A percentile compares a stretch with the other conserved stretches of the same genome.
These are phyloP conservation scores for Apteryx owenii DNA, from an alignment of 2,113 vertebrate species.

Conservation along the genomic window DNA sequence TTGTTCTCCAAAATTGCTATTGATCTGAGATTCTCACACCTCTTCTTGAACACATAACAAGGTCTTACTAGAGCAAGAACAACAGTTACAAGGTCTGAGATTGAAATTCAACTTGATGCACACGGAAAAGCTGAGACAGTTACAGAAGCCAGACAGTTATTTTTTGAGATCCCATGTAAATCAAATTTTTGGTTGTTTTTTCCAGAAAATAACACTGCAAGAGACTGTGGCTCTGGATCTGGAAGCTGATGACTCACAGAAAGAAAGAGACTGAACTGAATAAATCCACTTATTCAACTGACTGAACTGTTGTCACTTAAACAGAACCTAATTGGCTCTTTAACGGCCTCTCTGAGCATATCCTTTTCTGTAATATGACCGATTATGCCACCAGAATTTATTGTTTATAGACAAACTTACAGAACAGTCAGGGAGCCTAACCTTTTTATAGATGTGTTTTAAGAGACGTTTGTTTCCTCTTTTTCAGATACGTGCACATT, in stretches of 20 bases:
- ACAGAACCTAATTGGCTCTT: slow-evolving; percentile 74
- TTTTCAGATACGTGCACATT: slow-evolving; percentile 65
- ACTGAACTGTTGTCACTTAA: slow-evolving; percentile 74
- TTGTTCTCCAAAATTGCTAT: slow-evolving; percentile 70
- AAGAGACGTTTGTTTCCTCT: slow-evolving; percentile 66
- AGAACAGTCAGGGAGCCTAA: slow-evolving; percentile 67
- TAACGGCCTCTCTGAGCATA: slow-evolving; percentile 72
- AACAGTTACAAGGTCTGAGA: slow-evolving; percentile 41
- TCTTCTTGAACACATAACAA: slow-evolving; percentile 55
- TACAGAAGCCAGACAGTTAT: slow-evolving; percentile 60
- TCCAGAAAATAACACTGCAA: slow-evolving; percentile 50
- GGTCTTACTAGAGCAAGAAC: slow-evolving; percentile 61
- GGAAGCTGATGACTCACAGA: slow-evolving; percentile 67
- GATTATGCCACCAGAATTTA: slow-evolving; percentile 74
- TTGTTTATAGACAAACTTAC: slow-evolving; percentile 71
- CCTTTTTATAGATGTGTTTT: slow-evolving; percentile 72
- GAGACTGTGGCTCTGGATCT: slow-evolving; percentile 48
- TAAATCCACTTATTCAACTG: slow-evolving; percentile 73
- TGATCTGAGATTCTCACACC: slow-evolving; percentile 61
- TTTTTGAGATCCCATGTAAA: slow-evolving; percentile 63
- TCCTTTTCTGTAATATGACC: slow-evolving; percentile 71
- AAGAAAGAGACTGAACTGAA: slow-evolving; percentile 60
- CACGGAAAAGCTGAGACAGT: slow-evolving; percentile 41
- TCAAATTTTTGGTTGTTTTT: slow-evolving; percentile 55
- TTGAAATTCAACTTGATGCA: slow-evolving; percentile 61